These are phyloP conservation scores for Anadara kagoshimensis DNA, from an alignment of 1,140 invertebrate species.

Conservation along the genomic window DNA sequence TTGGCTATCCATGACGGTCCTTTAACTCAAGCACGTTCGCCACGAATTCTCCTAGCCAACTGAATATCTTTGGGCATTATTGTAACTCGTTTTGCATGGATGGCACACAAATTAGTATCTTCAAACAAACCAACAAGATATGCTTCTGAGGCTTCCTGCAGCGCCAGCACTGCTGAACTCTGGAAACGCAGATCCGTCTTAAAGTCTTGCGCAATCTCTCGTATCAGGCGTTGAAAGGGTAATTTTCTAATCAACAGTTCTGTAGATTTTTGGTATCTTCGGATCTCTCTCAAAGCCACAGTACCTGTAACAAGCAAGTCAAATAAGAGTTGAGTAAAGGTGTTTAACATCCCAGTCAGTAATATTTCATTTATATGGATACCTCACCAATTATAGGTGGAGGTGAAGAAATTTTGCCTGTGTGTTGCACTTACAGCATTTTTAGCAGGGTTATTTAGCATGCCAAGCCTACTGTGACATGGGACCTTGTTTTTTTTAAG, in stretches of 20 bases:
- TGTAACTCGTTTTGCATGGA: no score
- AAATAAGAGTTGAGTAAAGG: no score
- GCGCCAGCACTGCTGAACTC: constrained; percentile 72
- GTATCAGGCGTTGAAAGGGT: constrained; percentile 88
- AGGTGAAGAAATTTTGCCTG: no score
- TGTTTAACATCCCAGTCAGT: no score
- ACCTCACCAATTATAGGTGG: no score
- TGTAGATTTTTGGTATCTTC: constrained; percentile 88
- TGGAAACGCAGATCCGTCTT: constrained; percentile 80
- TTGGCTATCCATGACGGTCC: no score
- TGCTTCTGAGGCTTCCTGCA: constrained; percentile 92
- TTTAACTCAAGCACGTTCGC: constrained; percentile 68
- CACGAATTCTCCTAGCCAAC: constrained; percentile 67
- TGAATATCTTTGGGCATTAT: constrained; percentile 98
- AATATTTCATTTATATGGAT: no score
- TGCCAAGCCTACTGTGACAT: no score
- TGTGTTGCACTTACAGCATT: no score
- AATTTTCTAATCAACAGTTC: constrained; percentile 86
- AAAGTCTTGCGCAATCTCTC: constrained; percentile 89
- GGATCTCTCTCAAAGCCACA: constrained; percentile 88
- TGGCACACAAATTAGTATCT: constrained; percentile 94
- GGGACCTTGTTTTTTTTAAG: no score
- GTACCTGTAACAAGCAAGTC: no score
- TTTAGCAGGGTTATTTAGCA: no score
- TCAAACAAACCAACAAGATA: constrained; percentile 91